Percentiles rank a stretch among this genome's conserved stretches.
Conservation (phyloP, 2,113 vertebrate species). For the Mohoua ochrocephala region DNA sequence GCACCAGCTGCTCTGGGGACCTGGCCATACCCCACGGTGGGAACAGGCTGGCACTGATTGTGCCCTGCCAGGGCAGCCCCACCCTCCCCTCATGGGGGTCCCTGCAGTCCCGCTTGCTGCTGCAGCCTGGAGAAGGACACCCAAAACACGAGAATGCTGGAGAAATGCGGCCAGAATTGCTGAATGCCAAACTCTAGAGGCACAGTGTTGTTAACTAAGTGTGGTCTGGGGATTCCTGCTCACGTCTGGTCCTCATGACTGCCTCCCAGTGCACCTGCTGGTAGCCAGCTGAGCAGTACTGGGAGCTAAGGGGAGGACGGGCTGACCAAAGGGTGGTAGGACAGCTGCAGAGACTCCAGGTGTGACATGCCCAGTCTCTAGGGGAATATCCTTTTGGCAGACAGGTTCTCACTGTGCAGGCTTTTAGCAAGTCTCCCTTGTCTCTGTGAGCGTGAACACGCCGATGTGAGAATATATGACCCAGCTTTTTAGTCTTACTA, state of each 20-base stretch:
- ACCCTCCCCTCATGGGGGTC: no score
- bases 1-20: background rate
- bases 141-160: background rate
- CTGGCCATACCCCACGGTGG: rapidly evolving
- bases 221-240: background rate
- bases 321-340: background rate
- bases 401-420: background rate
- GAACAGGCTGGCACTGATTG: background rate
- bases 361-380: background rate
- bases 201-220: background rate
- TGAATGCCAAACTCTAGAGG: conserved; percentile 4
- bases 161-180: background rate
- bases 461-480: background rate
- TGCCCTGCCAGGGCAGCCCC: background rate
- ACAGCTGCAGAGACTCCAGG: background rate
- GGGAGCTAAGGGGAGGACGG: background rate
- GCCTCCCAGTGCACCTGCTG: background rate
- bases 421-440: background rate
- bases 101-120: background rate
- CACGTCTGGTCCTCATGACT: background rate
- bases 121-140: rapidly evolving
- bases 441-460: background rate
- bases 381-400: background rate
- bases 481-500: background rate
- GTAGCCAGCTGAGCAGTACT: background rate